Percentiles rank a stretch among this genome's conserved stretches.
Evolutionary conservation across 2,113 vertebrate species (phyloP).

Genomic region (Serinus canaria): DNA sequence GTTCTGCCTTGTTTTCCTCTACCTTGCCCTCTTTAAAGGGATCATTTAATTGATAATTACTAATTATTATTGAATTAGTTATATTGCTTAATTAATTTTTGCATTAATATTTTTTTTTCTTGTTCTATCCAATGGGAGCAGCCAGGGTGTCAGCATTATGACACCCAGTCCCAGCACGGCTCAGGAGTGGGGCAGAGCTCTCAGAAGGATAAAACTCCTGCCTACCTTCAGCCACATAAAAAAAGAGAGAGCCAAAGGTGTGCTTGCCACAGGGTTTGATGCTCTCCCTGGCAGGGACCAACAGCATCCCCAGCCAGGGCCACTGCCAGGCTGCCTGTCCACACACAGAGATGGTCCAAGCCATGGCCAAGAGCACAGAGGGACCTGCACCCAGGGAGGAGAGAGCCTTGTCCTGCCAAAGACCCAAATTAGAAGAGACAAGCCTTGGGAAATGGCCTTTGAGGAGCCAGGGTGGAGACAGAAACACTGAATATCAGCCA

Average conservation of each 20-base stretch:
- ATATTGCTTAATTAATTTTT: too few relatives aligned
- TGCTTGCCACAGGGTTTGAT: not conserved
- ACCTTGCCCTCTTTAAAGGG: not conserved
- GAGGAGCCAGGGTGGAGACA: not conserved
- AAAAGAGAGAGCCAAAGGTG: not conserved
- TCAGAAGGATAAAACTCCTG: not conserved
- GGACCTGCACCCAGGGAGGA: not conserved
- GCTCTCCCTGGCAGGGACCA: not conserved
- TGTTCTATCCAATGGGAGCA: not conserved
- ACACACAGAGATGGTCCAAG: not conserved
- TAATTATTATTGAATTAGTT: not conserved
- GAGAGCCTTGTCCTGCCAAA: not conserved
- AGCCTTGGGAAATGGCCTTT: not conserved
- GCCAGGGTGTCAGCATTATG: not conserved
- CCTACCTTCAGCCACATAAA: not conserved
- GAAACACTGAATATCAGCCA: not conserved
- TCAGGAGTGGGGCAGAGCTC: not conserved
- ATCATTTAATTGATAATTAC: not conserved
- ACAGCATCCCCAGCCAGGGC: not conserved
- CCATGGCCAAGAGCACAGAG: fast-evolving
- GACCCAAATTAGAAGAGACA: not conserved
- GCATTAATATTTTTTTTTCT: not conserved
- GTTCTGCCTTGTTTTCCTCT: not conserved
- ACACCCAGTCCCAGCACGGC: not conserved
- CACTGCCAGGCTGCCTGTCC: not conserved